Base-by-base conservation (phyloP, 2,888 invertebrate genomes). In the Drosophila kanekoi region DNA sequence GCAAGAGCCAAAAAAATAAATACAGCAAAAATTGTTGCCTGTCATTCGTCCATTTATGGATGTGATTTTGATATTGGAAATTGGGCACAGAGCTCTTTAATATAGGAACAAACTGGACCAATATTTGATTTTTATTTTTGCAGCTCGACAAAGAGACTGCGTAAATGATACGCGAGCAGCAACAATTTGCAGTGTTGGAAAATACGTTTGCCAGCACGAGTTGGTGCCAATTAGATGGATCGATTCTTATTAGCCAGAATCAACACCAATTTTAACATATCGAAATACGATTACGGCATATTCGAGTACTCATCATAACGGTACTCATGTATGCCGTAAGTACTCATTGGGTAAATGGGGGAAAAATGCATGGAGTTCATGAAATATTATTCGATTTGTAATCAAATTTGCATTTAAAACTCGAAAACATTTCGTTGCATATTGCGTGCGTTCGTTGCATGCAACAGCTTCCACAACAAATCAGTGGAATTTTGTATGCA, bases 401-500 rank as follows among this genome's bases (percentile, higher is more conserved):
- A 60, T 44, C 58, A 49, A 59, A 66, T 23, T 56, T 48, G 43
- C 35, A 40, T 38, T 3, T 14, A n/a, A n/a, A n/a, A 28, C 8
- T 8, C 20, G 38, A 23, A 56, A 11, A 67, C 5, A 32, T 40
- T 58, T 45, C 16, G 40, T 6, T 49, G 49, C 45, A 48, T 57
- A 48, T 65, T 52, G 45, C 40, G 44, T 9, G 53, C 47, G 33
- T 13, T 54, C 14, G n/a, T 41, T 57, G 40, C 41, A 47, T 56
- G 62, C 68, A 14, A 59, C 23, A 57, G 72, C 56, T 60, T 65
- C 61, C 61, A 51, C 57, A 67, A 60, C 61, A 69, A 77, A 77
- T 73, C 77, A 64, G 67, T 70, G 54, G 63, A 66, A 73, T 67
- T 70, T 58, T 35, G 37, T 43, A 66, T 69, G 72, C 72, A 72